Evolutionary conservation across 2,113 vertebrate genomes (phyloP).

Genomic region (Hypocryptadius cinnamomeus): DNA sequence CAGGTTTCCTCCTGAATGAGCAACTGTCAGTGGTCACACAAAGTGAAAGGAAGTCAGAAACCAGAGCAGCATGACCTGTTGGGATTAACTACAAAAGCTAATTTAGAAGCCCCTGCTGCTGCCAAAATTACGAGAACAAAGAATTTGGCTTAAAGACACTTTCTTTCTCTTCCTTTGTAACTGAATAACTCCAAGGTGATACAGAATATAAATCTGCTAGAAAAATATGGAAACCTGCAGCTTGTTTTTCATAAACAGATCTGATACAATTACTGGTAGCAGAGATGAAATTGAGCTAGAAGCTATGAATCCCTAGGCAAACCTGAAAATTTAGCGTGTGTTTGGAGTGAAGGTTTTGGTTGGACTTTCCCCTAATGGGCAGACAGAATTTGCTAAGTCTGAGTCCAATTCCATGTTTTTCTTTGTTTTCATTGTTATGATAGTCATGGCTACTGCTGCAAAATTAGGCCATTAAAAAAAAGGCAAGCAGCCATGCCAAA

Average conservation of each 20-base stretch:
- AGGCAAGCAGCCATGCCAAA: slow-evolving; percentile 7
- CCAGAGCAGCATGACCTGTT: not conserved
- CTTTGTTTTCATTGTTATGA: slow-evolving; percentile 47
- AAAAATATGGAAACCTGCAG: not conserved
- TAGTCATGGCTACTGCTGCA: slow-evolving; percentile 48
- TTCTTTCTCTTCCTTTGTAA: not conserved
- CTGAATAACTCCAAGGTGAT: not conserved
- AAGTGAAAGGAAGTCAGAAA: slow-evolving; percentile 5
- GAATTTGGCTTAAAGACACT: not conserved
- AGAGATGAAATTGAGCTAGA: not conserved
- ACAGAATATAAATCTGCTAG: not conserved
- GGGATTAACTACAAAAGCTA: not conserved
- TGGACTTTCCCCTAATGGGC: not conserved
- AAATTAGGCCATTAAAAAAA: slow-evolving; percentile 43
- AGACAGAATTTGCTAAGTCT: slow-evolving; percentile 22
- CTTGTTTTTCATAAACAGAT: not conserved
- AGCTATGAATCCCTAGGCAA: not conserved
- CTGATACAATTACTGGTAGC: not conserved
- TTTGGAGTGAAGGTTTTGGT: slow-evolving; percentile 11
- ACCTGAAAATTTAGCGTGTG: not conserved
- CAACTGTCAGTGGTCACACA: not conserved
- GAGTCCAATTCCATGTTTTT: slow-evolving; percentile 32
- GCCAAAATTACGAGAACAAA: not conserved
- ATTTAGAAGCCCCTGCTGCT: not conserved
- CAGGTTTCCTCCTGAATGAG: not conserved